These are phyloP conservation scores for Chrysolina americana DNA, from an alignment of 2,888 invertebrate genomes.

Conservation along the genomic window DNA sequence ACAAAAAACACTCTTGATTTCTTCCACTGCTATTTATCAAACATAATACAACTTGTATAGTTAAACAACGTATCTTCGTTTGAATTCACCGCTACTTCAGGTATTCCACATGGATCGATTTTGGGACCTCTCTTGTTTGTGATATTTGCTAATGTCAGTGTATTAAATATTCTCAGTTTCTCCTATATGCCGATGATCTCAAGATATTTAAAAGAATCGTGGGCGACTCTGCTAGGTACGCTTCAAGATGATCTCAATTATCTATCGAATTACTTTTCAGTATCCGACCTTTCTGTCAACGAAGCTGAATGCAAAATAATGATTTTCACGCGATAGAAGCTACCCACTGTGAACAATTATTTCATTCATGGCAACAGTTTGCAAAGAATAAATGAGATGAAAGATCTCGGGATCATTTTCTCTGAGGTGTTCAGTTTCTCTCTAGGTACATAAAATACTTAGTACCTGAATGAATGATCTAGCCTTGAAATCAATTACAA, in stretches of 20 bases:
- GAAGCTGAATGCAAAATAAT: constrained; percentile 16
- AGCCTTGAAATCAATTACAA: too few species aligned
- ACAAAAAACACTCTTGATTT: too few species aligned
- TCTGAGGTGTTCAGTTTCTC: neutral
- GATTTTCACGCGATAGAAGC: neutral
- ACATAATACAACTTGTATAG: too few species aligned
- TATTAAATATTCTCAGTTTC: neutral
- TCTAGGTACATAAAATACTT: too few species aligned
- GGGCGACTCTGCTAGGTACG: neutral
- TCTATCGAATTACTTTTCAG: neutral
- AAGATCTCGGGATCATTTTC: neutral
- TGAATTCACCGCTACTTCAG: too few species aligned
- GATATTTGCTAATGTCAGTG: too few species aligned
- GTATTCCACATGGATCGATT: too few species aligned
- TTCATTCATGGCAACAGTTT: neutral
- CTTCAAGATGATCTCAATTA: neutral
- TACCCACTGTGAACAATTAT: neutral
- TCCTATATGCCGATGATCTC: constrained; percentile 2
- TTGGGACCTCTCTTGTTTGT: too few species aligned
- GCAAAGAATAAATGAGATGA: neutral
- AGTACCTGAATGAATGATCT: too few species aligned
- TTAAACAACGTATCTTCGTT: too few species aligned
- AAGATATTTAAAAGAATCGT: neutral
- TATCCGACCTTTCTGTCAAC: neutral
- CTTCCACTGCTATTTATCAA: too few species aligned